phyloP scores from a whole-genome alignment of 2,113 vertebrate genomes.

The Calyptomena viridis region DNA sequence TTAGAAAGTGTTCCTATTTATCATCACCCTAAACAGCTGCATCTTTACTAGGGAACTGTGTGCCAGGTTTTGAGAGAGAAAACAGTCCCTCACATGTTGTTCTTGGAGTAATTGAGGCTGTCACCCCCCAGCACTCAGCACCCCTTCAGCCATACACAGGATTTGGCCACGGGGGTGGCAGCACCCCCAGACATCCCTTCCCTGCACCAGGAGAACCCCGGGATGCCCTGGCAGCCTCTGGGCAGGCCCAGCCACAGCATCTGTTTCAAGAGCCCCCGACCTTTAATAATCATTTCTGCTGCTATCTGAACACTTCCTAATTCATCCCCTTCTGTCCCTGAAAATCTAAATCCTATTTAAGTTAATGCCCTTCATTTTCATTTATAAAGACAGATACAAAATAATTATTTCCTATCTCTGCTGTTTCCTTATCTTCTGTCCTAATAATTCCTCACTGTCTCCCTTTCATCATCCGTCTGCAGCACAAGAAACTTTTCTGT shows the following conservation, averaged over 20 bases:
- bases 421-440: constrained; percentile 79
- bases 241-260: not conserved
- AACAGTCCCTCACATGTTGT: accelerated
- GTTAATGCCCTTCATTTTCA: constrained; percentile 84
- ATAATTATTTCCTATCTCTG: constrained; percentile 83
- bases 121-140: not conserved
- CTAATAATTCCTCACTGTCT: constrained; percentile 75
- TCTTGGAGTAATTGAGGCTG: accelerated
- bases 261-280: constrained; percentile 71
- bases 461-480: constrained; percentile 71
- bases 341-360: constrained; percentile 82
- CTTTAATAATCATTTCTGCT: constrained; percentile 68
- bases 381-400: constrained; percentile 84
- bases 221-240: not conserved
- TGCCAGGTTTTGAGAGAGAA: not conserved
- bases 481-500: constrained; percentile 63
- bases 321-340: constrained; percentile 75
- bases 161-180: not conserved
- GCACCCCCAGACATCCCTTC: not conserved
- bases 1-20: not conserved
- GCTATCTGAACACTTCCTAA: constrained; percentile 74
- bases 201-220: not conserved
- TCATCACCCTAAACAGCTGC: not conserved
- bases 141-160: accelerated
- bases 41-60: accelerated